Percentiles rank a stretch among this genome's conserved stretches.
phyloP scores from a whole-genome alignment of 2,113 vertebrate species.

The Boleophthalmus pectinirostris region DNA sequence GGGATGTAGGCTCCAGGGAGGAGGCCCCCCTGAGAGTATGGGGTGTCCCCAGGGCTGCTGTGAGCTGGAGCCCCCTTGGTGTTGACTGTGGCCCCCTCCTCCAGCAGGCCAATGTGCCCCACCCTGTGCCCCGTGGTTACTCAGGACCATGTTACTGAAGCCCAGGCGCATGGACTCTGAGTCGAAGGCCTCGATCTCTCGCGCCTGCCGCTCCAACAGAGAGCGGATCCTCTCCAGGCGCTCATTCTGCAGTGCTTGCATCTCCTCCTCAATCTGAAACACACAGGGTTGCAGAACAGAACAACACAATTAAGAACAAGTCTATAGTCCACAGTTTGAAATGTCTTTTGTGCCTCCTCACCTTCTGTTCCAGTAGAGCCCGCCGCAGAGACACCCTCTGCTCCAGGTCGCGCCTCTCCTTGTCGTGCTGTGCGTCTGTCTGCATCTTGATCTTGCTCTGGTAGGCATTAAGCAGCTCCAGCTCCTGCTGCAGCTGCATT shows the following conservation, averaged over 20 bases:
- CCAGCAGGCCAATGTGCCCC: constrained; percentile 83
- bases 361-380: constrained; percentile 78
- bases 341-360: constrained; percentile 22
- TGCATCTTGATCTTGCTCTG: constrained; percentile 83
- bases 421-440: constrained; percentile 78
- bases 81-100: constrained; percentile 72
- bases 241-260: constrained; percentile 93
- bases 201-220: constrained; percentile 85
- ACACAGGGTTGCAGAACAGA: background rate
- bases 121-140: constrained; percentile 82
- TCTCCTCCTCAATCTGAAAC: constrained; percentile 95
- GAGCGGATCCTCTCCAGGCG: constrained; percentile 94
- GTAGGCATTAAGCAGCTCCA: constrained; percentile 79
- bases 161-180: constrained; percentile 97
- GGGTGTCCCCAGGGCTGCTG: constrained; percentile 95
- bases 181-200: constrained; percentile 92
- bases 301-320: no score
- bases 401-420: constrained; percentile 77
- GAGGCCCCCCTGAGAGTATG: constrained; percentile 88
- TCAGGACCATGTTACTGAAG: constrained; percentile 94
- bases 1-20: constrained; percentile 92
- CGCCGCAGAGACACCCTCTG: constrained; percentile 78
- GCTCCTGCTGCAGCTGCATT: constrained; percentile 80
- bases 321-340: background rate
- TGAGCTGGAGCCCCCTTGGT: constrained; percentile 87